Conservation (phyloP, 2,113 vertebrate genomes). For the Phocoena sinus region DNA sequence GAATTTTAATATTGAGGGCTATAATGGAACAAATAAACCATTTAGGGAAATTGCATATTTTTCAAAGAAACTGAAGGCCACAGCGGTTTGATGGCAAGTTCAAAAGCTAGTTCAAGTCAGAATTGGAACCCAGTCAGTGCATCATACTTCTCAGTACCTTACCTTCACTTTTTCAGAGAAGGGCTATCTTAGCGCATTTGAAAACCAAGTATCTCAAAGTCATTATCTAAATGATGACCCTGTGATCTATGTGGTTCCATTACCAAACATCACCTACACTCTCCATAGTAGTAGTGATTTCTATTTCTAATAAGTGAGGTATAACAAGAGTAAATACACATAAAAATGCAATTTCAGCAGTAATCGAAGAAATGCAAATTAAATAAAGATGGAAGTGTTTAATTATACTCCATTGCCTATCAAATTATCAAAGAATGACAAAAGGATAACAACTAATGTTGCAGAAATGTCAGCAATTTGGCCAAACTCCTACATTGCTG, state of each 20-base stretch:
- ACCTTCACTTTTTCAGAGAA: neutral
- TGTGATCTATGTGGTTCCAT: neutral
- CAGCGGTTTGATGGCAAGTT: neutral
- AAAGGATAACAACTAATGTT: neutral
- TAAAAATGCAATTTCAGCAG: neutral
- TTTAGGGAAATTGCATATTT: neutral
- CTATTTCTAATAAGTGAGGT: neutral
- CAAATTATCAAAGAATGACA: neutral
- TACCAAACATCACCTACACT: neutral
- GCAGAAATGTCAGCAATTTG: neutral
- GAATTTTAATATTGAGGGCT: neutral
- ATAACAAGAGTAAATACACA: neutral
- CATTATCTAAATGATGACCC: neutral
- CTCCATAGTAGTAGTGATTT: neutral
- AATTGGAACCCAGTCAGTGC: neutral
- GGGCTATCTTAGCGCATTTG: neutral
- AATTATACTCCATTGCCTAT: neutral
- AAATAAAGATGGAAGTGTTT: neutral
- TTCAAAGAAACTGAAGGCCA: neutral
- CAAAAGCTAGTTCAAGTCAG: neutral
- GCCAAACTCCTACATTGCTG: neutral
- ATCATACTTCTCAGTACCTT: neutral
- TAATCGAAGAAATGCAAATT: slow-evolving; percentile 21
- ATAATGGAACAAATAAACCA: neutral
- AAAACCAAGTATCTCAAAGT: neutral